Evolutionary conservation across 1,140 invertebrate species (phyloP).

Genomic region (Sesamia nonagrioides): DNA sequence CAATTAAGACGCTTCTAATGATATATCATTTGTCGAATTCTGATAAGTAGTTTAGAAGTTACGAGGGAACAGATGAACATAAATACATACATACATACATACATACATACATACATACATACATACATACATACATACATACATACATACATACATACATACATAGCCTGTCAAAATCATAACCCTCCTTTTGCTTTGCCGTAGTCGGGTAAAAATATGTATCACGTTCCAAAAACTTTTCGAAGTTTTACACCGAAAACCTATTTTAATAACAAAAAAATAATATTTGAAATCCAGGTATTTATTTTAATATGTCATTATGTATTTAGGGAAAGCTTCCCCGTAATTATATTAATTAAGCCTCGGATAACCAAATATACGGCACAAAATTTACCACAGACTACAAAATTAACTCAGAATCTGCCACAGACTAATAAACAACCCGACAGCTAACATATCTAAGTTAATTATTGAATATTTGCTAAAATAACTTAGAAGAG

Average conservation of each 20-base stretch:
- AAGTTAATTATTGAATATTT: conserved; percentile 30
- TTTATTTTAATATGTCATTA: not conserved
- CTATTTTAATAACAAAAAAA: not conserved
- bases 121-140: too few relatives aligned
- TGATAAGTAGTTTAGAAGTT: too few relatives aligned
- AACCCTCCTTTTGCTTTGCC: too few relatives aligned
- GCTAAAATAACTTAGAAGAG: conserved; percentile 40
- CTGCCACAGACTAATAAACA: conserved; percentile 1
- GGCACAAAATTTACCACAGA: not conserved
- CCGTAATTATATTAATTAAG: not conserved
- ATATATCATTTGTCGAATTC: too few relatives aligned
- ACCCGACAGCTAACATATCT: not conserved
- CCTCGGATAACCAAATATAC: not conserved
- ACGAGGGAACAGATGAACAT: too few relatives aligned
- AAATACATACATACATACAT: too few relatives aligned
- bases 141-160: too few relatives aligned
- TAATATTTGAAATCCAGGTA: not conserved
- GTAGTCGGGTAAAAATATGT: too few relatives aligned
- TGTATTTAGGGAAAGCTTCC: not conserved
- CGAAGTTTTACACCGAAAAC: not conserved
- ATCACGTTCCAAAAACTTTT: not conserved
- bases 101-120: too few relatives aligned
- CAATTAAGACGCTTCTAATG: too few relatives aligned
- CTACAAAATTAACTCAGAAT: not conserved
- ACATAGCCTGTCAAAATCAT: too few relatives aligned